phyloP scores from a whole-genome alignment of 2,797 vertebrate species.

The Melanotaenia maccullochi region DNA sequence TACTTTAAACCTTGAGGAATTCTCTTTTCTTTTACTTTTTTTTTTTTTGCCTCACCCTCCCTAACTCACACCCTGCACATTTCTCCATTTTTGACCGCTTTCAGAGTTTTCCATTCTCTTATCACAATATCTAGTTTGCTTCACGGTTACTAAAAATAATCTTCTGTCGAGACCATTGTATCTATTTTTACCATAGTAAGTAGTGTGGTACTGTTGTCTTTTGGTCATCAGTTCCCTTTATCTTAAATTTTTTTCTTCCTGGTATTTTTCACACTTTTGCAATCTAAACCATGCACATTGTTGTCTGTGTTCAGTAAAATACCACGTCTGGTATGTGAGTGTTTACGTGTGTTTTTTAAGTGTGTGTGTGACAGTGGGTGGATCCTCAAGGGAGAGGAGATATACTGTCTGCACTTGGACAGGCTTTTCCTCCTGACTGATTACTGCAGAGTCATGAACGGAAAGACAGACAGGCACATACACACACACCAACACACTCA shows the following conservation, averaged over 20 bases:
- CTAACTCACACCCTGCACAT: slow-evolving; percentile 27
- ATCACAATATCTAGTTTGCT: slow-evolving; percentile 61
- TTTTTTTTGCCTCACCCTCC: slow-evolving; percentile 40
- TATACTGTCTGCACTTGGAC: slow-evolving; percentile 72
- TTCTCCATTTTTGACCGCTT: slow-evolving; percentile 41
- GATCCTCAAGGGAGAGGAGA: slow-evolving; percentile 62
- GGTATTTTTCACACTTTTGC: slow-evolving; percentile 43
- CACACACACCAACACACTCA: slow-evolving; percentile 41
- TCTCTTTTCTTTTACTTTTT: slow-evolving; percentile 48
- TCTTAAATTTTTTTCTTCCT: slow-evolving; percentile 44
- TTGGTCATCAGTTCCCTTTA: background rate
- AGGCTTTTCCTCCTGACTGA: slow-evolving; percentile 73
- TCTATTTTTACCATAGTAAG: slow-evolving; percentile 58
- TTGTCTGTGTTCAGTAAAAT: slow-evolving; percentile 29
- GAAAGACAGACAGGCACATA: slow-evolving; percentile 61
- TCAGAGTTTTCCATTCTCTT: slow-evolving; percentile 70
- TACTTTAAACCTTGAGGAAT: slow-evolving; percentile 16
- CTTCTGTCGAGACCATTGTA: slow-evolving; percentile 72
- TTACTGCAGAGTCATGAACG: slow-evolving; percentile 70
- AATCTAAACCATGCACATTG: slow-evolving; percentile 46
- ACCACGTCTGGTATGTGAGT: slow-evolving; percentile 6
- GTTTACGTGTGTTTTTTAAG: slow-evolving; percentile 37
- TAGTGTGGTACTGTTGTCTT: slow-evolving; percentile 34
- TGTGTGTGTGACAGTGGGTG: slow-evolving; percentile 56
- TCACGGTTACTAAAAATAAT: slow-evolving; percentile 62